phyloP scores from a whole-genome alignment of 2,113 vertebrate genomes.

The Coturnix japonica region DNA sequence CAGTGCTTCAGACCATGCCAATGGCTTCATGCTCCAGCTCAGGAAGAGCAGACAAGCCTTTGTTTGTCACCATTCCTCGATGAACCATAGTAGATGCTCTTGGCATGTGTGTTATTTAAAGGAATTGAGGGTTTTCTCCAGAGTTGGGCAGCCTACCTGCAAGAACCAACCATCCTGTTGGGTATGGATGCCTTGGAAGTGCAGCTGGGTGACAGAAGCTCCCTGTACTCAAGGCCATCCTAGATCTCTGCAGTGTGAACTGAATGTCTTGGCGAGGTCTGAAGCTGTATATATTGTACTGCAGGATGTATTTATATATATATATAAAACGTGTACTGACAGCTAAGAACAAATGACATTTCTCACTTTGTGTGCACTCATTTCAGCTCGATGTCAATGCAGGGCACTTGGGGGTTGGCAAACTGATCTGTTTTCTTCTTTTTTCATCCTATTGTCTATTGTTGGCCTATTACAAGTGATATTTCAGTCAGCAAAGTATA shows the following conservation, averaged over 20 bases:
- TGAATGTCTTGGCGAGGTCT: neutral
- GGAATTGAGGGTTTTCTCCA: rapidly evolving
- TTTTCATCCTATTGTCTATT: neutral
- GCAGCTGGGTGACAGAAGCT: neutral
- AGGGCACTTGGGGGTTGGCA: neutral
- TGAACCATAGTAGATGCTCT: neutral
- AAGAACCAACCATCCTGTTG: neutral
- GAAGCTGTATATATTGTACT: neutral
- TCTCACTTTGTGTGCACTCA: neutral
- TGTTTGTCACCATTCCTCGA: neutral
- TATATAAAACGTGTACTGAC: neutral
- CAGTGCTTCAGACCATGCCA: neutral
- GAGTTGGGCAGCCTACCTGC: neutral
- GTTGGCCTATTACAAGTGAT: neutral
- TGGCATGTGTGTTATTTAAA: neutral
- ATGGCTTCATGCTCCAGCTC: neutral
- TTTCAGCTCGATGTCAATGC: neutral
- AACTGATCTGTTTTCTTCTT: neutral
- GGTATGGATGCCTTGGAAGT: neutral
- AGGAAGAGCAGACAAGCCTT: neutral
- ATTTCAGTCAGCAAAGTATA: neutral
- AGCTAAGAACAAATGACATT: neutral
- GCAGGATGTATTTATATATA: neutral
- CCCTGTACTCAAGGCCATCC: neutral
- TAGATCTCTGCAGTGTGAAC: neutral